Conservation (phyloP, 2,113 vertebrate species). For the Tetraodon nigroviridis region DNA sequence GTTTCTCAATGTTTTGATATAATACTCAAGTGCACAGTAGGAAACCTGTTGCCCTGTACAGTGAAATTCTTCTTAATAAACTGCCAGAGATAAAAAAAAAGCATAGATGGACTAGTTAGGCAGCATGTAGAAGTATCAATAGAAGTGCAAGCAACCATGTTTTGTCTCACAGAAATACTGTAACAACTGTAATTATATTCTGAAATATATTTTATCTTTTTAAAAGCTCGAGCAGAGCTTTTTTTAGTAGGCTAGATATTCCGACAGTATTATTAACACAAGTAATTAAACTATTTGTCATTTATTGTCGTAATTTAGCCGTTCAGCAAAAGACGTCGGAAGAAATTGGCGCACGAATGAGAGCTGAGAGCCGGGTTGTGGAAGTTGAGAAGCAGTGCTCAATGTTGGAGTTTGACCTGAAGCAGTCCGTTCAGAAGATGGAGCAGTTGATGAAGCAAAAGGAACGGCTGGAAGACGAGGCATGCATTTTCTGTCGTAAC, state of each 20-base stretch:
- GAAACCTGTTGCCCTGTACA: too few species aligned
- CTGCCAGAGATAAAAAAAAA: too few species aligned
- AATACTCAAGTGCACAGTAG: too few species aligned
- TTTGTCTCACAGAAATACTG: too few species aligned
- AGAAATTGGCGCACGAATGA: conserved; percentile 86
- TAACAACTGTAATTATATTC: too few species aligned
- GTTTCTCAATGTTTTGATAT: too few species aligned
- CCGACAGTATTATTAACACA: not conserved
- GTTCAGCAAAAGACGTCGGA: conserved; percentile 95
- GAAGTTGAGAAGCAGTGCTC: conserved; percentile 97
- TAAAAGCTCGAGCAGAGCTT: not conserved
- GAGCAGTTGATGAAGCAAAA: conserved; percentile 95
- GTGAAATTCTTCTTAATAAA: too few species aligned
- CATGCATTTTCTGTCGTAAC: conserved; percentile 49
- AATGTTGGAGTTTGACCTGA: conserved; percentile 96
- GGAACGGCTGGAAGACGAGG: conserved; percentile 93
- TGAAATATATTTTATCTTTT: too few species aligned
- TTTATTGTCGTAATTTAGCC: conserved; percentile 66
- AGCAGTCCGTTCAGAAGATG: conserved; percentile 94
- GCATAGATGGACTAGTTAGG: too few species aligned
- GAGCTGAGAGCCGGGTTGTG: conserved; percentile 88
- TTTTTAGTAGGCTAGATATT: not conserved
- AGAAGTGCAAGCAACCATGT: too few species aligned
- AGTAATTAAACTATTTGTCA: not conserved
- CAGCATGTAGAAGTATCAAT: too few species aligned